A percentile compares a stretch with the other conserved stretches of the same genome.
phyloP scores from a whole-genome alignment of 2,888 invertebrate species.

The Drosophila nr. perissopoda region DNA sequence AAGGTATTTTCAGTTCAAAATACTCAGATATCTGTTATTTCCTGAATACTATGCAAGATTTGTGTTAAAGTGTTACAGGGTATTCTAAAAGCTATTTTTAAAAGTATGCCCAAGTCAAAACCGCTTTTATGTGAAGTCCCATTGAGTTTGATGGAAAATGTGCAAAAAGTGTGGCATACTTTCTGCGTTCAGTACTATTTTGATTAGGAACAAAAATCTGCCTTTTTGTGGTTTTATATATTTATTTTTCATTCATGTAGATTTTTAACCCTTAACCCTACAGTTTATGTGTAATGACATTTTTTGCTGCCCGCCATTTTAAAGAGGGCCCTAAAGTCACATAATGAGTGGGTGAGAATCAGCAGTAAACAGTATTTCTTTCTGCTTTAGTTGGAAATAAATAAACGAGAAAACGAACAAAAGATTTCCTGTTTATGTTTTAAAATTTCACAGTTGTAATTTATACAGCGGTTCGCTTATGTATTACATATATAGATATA shows the following conservation, averaged over 20 bases:
- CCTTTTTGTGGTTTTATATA: not conserved
- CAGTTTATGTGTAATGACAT: constrained; percentile 36
- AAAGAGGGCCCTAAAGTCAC: constrained; percentile 24
- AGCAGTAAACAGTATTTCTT: constrained; percentile 3
- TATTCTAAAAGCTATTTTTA: constrained; percentile 5
- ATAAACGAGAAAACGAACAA: constrained; percentile 49
- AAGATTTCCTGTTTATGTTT: constrained; percentile 79
- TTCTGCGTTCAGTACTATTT: not conserved
- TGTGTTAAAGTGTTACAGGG: not conserved
- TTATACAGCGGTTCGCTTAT: constrained; percentile 67
- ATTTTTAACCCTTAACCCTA: constrained; percentile 14
- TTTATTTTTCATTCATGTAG: constrained; percentile 5
- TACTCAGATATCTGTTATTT: not conserved
- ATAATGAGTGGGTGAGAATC: constrained; percentile 16
- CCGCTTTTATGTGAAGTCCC: constrained; percentile 1
- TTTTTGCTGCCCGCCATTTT: constrained; percentile 23
- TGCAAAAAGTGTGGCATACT: constrained; percentile 29
- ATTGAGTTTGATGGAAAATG: constrained; percentile 5
- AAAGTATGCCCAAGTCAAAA: not conserved
- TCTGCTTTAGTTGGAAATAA: constrained; percentile 25
- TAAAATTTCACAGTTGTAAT: constrained; percentile 71
- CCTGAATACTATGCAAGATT: not conserved
- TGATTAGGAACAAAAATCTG: not conserved
- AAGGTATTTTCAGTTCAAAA: not conserved
- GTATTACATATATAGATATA: constrained; percentile 8